Base-by-base conservation (phyloP, 2,113 vertebrate genomes). In the Maccullochella peelii region DNA sequence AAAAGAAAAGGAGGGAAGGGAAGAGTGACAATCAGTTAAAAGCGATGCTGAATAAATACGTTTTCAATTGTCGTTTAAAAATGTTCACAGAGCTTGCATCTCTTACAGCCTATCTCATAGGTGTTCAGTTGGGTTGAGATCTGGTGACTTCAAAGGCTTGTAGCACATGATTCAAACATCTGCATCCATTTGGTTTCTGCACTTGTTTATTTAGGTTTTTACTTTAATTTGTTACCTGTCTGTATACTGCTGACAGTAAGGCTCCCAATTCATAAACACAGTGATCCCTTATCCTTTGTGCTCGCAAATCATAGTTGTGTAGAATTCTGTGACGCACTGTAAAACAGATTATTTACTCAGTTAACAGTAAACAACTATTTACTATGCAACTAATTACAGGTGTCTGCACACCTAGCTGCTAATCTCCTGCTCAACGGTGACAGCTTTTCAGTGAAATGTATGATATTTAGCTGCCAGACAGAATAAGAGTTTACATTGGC, bases 381-480 rank as follows among this genome's bases (percentile, higher is more conserved):
- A n/a, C n/a, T n/a, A 72, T 72, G 49, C 30, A 38, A 16, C 30
- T 18, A 54, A 1, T 38, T 38, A 38, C 36, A 38, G 36, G 42
- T 42, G 42, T 42, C 42, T 11, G 42, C 42, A 20, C 5, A 40
- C 15, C 6, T 21, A 55, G 36, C 36, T 57, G 36, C 36, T 67
- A 15, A 30, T 77, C 62, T 55, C 36, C n/a, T 67, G 49, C 14
- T 77, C 50, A 23, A 27, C 74, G 54, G 61, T 9, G 73, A 42
- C 47, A 54, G 61, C 61, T 65, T 65, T 38, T 47, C 40, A 33
- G 40, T 23, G 25, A 61, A 33, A 33, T 66, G 49, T 55, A 16
- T 44, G 55, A 59, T 69, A 23, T 49, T n/a, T 16, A n/a, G 38
- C 27, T 33, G n/a, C 6, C 15, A 9, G 30, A 38, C 20, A 50